Base-by-base conservation (phyloP, 1,140 invertebrate species). In the Stegodyphus mimosarum region DNA sequence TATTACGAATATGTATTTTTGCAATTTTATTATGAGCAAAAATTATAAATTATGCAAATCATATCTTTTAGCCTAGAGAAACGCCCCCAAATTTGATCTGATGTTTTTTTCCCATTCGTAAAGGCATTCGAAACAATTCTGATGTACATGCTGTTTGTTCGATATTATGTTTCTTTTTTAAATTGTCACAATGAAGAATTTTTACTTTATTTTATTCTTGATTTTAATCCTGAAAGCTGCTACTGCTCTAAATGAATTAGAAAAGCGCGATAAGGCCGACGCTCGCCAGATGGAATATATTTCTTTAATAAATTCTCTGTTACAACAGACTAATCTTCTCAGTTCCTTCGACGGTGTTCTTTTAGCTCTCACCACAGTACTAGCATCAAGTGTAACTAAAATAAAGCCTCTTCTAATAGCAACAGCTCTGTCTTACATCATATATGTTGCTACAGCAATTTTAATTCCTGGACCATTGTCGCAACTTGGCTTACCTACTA, bases 271-370 rank as follows among this genome's bases (percentile, higher is more conserved):
- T 0, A 83, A 73, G 13, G 63, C 53, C 2, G 60, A 73, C 70
- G 70, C 73, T n/a, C 60, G 81, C 7, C 81, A 84, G 50, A 75
- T 76, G 73, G 81, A 84, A 76, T 84, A 84, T 50, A 75, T 84
- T 18, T 84, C 81, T 7, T 33, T 84, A 7, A 75, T 84, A n/a
- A 84, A 76, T 6, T 60, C 72, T 55, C 52, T 84, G 17, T 33
- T 84, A 0, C 50, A 84, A 11, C 81, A 84, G 11, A 84, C 81
- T 3, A 75, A 75, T 33, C 60, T 84, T 3, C 17, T 84, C 1
- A 84, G 71, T 33, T 74, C 81, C n/a, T 60, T 84, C 5, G 81
- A 84, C 60, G 81, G 81, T 13, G 72, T 71, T 1, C 33, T 84
- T 7, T 13, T 84, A n/a, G 81, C 72, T 1, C 2, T 70, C 11